Base-by-base conservation (phyloP, 2,113 vertebrate genomes). In the Chaenocephalus aceratus region DNA sequence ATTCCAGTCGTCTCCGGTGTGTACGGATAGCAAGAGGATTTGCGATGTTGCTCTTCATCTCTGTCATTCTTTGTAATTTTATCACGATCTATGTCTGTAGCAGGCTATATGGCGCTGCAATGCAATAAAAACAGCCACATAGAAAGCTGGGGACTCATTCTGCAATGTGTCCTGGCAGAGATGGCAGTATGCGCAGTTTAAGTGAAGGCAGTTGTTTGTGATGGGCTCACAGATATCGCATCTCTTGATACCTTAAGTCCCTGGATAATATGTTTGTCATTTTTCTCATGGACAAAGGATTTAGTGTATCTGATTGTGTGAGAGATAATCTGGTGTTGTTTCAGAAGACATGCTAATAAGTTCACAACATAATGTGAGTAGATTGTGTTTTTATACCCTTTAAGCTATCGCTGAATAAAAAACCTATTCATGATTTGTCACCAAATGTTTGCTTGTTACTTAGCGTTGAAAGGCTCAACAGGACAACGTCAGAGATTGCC, bases 191-290 rank as follows among this genome's bases (percentile, higher is more conserved):
- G 26, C 23, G 72, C 64, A 74, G 56, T 56, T 74, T 6, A 41
- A 41, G 36, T 41, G 36, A 41, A 41, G 36, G 36, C 36, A 41
- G 5, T 41, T 74, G 59, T 51, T 65, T 72, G 51, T 63, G 60
- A 75, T 75, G 56, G 65, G 72, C 48, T 44, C 74, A 23, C 30
- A 82, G 59, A 66, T 80, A 48, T n/a, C 72, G 34, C 51, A 48
- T 44, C 54, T 71, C 67, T 36, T 74, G 72, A 82, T 72, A 72
- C 65, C 61, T 78, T 77, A 65, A 88, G 10, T 70, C 67, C 72
- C 56, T 68, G 46, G 59, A 75, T 67, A 73, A 89, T 80, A 61
- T 59, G 68, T 77, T 75, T 71, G 44, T 49, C 26, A 46, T 82
- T 62, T 80, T 60, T 34, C 14, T 77, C 73, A 26, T 30, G 49